These are phyloP conservation scores for Leptopilina clavipes DNA, from an alignment of 1,140 invertebrate genomes.

Conservation along the genomic window DNA sequence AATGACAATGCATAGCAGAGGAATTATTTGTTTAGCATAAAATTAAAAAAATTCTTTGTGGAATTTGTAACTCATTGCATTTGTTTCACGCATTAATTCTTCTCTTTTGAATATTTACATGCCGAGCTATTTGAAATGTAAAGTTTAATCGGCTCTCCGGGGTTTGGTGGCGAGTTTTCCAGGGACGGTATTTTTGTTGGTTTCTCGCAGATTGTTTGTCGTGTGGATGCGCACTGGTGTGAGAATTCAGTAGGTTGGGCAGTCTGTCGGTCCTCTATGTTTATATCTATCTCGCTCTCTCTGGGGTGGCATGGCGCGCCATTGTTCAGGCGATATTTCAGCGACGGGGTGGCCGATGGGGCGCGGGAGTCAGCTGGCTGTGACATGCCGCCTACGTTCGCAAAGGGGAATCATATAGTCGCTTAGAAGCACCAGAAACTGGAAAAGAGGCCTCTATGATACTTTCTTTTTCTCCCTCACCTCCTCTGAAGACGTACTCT, in stretches of 20 bases:
- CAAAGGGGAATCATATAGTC: conserved; percentile 71
- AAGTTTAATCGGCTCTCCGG: conserved; percentile 60
- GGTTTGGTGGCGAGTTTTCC: conserved; percentile 54
- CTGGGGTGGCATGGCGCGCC: conserved; percentile 62
- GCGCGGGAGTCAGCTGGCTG: conserved; percentile 72
- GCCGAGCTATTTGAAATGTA: conserved; percentile 51
- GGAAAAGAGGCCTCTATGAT: conserved; percentile 64
- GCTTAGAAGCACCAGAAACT: conserved; percentile 66
- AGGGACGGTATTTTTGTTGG: conserved; percentile 58
- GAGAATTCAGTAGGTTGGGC: conserved; percentile 23
- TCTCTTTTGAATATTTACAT: not conserved
- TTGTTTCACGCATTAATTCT: not conserved
- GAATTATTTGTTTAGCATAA: no score
- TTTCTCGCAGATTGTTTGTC: conserved; percentile 43
- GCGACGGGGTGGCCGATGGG: conserved; percentile 61
- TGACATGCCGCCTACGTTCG: conserved; percentile 72
- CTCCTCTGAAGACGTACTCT: conserved; percentile 56
- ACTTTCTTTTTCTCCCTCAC: conserved; percentile 46
- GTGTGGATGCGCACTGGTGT: conserved; percentile 5
- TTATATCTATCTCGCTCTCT: conserved; percentile 45
- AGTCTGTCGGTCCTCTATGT: conserved; percentile 25
- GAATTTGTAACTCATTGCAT: not conserved
- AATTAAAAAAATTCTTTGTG: not conserved
- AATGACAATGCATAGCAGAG: no score
- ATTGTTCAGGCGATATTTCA: conserved; percentile 75